Base-by-base conservation (phyloP, 2,797 vertebrate species). In the Mallotus villosus region DNA sequence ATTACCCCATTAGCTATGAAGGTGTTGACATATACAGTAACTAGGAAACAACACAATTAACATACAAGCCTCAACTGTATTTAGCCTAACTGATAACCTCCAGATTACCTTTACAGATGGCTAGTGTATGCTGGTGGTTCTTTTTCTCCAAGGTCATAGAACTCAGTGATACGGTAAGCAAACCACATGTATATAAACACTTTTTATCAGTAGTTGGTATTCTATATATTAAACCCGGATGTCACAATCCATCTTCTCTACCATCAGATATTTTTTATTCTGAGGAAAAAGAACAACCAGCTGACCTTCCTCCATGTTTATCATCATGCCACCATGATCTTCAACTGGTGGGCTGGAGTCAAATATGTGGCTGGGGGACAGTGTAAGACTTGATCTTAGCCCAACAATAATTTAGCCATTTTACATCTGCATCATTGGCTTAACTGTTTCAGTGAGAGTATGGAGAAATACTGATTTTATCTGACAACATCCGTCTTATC, bases 241-340 rank as follows among this genome's bases (percentile, higher is more conserved):
- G 16, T 25, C 24, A 32, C 24, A 17, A 17, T 2, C 4, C 29
- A 7, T 1, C 68, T 14, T 67, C 2, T 72, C 2, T 55, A 80
- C 87, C 84, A 91, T 94, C 84, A 99, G 81, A 78, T 98, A n/a
- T 97, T 99, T 88, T 99, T 99, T 88, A 97, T 99, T 85, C 88
- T 99, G 86, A 94, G 97, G 79, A 99, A 99, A 92, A 99, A 99
- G 89, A 95, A 95, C 89, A 97, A 85, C 76, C 98, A 99, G 85
- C 91, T 99, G 58, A 97, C 95, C 65, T 99, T 98, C 80, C 95
- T 99, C 75, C 98, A 99, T 2, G 92, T 99, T 29, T 99, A 98
- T 89, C 98, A 99, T 84, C 98, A 99, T 71, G 95, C 91, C 74
- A 96, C 96, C 51, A 98, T 99, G 98, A 97, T 99, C 87, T 98